Conservation (phyloP, 2,113 vertebrate genomes). For the Lipotes vexillifer region DNA sequence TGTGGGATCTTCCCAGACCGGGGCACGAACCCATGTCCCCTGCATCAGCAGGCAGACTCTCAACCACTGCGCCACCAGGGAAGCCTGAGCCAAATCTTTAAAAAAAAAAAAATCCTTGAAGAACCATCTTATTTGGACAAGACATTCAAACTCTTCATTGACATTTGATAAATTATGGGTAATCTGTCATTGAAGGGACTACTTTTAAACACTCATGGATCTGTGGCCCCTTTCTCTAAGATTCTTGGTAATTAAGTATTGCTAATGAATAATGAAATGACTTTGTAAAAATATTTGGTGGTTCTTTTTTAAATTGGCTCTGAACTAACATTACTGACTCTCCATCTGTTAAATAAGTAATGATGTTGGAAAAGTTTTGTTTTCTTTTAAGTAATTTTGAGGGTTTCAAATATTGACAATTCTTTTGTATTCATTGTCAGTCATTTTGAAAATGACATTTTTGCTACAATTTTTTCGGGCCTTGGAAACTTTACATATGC, state of each 20-base stretch:
- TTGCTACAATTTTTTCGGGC: not conserved
- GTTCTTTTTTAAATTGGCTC: not conserved
- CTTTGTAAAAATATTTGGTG: not conserved
- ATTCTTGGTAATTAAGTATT: not conserved
- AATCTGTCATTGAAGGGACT: not conserved
- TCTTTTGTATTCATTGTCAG: not conserved
- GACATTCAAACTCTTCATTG: not conserved
- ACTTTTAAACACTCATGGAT: constrained; percentile 3
- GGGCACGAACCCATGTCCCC: no score
- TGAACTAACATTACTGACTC: not conserved
- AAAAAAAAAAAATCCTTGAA: not conserved
- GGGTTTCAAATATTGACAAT: not conserved
- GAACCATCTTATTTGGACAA: not conserved
- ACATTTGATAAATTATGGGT: not conserved
- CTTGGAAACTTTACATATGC: not conserved
- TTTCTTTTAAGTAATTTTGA: constrained; percentile 11
- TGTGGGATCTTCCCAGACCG: no score
- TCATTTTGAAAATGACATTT: constrained; percentile 13
- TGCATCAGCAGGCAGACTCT: no score
- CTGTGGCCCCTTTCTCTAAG: not conserved
- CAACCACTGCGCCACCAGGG: no score
- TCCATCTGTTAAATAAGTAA: constrained; percentile 34
- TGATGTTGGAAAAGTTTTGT: not conserved
- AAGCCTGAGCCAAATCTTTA: not conserved
- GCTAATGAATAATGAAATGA: constrained; percentile 24